These are phyloP conservation scores for Lasioglossum oenotherae DNA, from an alignment of 2,888 invertebrate species.

Conservation along the genomic window DNA sequence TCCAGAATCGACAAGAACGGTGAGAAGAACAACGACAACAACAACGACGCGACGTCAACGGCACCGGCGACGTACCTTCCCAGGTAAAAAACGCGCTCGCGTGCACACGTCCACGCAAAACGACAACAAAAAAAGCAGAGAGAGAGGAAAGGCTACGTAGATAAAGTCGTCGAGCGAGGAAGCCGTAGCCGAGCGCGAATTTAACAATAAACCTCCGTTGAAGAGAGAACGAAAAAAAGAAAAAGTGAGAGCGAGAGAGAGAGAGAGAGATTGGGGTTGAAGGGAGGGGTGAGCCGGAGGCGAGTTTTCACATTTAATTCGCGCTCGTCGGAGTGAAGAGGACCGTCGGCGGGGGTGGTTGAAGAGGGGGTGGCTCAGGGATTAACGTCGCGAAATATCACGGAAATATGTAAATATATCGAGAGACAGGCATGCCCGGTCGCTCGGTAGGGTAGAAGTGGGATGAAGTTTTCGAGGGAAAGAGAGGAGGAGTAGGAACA, in stretches of 20 bases:
- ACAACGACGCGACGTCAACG: constrained; percentile 30
- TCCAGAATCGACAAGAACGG: constrained; percentile 43
- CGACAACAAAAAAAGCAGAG: not conserved
- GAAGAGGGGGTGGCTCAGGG: constrained; percentile 66
- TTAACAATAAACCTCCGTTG: constrained; percentile 73
- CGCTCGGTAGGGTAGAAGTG: constrained; percentile 64
- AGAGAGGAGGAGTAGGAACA: constrained; percentile 59
- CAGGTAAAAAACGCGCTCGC: constrained; percentile 20
- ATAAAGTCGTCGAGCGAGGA: constrained; percentile 67
- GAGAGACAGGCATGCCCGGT: constrained; percentile 67
- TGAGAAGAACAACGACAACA: constrained; percentile 52
- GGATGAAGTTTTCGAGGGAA: constrained; percentile 70
- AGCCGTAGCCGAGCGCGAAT: constrained; percentile 73
- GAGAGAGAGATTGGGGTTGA: constrained; percentile 67
- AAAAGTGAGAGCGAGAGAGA: constrained; percentile 66
- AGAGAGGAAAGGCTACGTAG: constrained; percentile 30
- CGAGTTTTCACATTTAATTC: constrained; percentile 79
- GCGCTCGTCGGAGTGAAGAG: constrained; percentile 68
- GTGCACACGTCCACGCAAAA: not conserved
- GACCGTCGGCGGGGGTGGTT: constrained; percentile 48
- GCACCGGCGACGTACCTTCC: constrained; percentile 35
- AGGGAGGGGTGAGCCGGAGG: constrained; percentile 67
- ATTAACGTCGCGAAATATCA: constrained; percentile 80
- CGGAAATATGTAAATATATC: constrained; percentile 81
- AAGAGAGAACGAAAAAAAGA: constrained; percentile 53